A percentile compares a stretch with the other conserved stretches of the same genome.
These are phyloP conservation scores for Solen grandis DNA, from an alignment of 1,140 invertebrate species.

Conservation along the genomic window DNA sequence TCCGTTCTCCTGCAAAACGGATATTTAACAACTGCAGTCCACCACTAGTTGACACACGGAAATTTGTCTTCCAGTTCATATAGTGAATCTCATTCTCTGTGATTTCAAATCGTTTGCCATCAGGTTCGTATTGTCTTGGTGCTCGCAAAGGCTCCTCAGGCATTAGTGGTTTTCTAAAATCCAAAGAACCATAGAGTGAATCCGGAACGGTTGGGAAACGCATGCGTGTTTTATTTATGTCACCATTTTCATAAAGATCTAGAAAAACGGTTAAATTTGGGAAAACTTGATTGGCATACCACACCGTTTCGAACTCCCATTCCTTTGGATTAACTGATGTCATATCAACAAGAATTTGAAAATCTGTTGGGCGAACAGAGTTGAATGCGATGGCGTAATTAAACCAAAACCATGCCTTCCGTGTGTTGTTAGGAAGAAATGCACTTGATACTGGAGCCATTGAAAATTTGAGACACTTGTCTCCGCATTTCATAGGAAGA, in stretches of 20 bases:
- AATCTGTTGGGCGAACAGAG: constrained; percentile 66
- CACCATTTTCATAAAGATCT: constrained; percentile 46
- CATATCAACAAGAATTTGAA: constrained; percentile 70
- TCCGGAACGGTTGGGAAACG: constrained; percentile 52
- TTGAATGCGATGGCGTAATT: constrained; percentile 67
- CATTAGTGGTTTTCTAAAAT: constrained; percentile 56
- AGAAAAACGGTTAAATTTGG: constrained; percentile 58
- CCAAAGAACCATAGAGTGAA: constrained; percentile 56
- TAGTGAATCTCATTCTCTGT: constrained; percentile 64
- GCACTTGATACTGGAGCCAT: constrained; percentile 73
- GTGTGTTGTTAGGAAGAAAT: constrained; percentile 61
- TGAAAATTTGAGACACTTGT: constrained; percentile 68
- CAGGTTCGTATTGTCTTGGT: constrained; percentile 66
- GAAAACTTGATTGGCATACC: constrained; percentile 66
- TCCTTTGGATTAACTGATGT: constrained; percentile 50
- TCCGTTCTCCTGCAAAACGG: constrained; percentile 68
- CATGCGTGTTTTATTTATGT: constrained; percentile 63
- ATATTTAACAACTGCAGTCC: constrained; percentile 75
- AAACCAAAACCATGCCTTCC: constrained; percentile 69
- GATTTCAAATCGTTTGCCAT: constrained; percentile 64
- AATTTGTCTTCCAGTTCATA: constrained; percentile 72
- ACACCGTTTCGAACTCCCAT: constrained; percentile 63
- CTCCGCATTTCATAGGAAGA: constrained; percentile 61
- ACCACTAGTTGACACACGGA: constrained; percentile 68
- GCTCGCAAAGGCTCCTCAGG: constrained; percentile 50